Base-by-base conservation (phyloP, 1,140 invertebrate genomes). In the Hypsibius dujardini region DNA sequence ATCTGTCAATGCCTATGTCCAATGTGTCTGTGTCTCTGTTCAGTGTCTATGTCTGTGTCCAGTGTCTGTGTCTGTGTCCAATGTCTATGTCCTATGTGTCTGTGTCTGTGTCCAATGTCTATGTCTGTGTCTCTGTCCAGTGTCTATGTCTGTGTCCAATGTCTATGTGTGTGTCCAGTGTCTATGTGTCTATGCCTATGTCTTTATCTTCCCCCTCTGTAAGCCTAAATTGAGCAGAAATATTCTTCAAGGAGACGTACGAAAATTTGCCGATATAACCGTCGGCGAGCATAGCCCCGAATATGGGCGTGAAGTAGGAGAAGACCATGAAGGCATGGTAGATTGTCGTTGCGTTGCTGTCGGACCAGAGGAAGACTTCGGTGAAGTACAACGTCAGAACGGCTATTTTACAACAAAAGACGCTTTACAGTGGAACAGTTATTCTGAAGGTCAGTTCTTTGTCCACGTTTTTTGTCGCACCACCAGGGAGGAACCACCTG, bases 241-340 rank as follows among this genome's bases (percentile, higher is more conserved):
- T 28, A 28, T 28, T 28, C 28, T 28, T 28, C 50, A 67, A 45
- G 62, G 42, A 3, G 3, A 67, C 75, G 76, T 76, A 87, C 80
- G 84, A 85, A 78, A 88, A 94, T 80, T 90, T 90, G 72, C 91
- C 92, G 0, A 94, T 80, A 74, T 84, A 86, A 46, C 89, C 88
- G 78, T 96, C 92, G 0, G 92, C 90, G 14, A 94, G 74, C 70
- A 94, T 87, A 0, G 90, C 90, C 0, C 92, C 92, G 46, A 93
- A 76, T 7, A 95, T 73, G 0, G 91, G 90, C 47, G 88, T 90
- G 76, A 92, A 87, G 76, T 92, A 95, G 40, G 88, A 88, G n/a
- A 90, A 78, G 80, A 87, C 88, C 3, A 84, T 82, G 77, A 93
- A 95, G 0, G 82, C 76, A 78, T 95, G 91, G 77, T 88, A 95